Percentiles rank a stretch among this genome's conserved stretches.
Evolutionary conservation across 1,140 invertebrate species (phyloP).

Genomic region (Aphidius gifuensis): DNA sequence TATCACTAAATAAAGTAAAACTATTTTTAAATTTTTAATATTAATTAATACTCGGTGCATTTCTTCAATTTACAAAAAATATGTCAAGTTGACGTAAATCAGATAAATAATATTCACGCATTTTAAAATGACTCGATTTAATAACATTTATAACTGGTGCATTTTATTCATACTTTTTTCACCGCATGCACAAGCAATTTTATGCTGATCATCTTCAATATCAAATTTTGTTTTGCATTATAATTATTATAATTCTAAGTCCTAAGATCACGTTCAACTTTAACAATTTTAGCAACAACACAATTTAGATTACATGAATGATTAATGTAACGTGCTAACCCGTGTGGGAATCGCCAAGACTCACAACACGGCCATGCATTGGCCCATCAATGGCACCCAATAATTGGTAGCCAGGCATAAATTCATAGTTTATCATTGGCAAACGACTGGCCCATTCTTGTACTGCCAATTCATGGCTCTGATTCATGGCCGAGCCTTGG

Average conservation of each 20-base stretch:
- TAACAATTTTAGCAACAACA: slow-evolving; percentile 96
- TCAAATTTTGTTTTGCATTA: slow-evolving; percentile 98
- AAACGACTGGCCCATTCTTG: too few species aligned
- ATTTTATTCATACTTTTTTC: too few species aligned
- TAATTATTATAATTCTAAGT: slow-evolving; percentile 98
- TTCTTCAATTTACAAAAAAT: slow-evolving; percentile 76
- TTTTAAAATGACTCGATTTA: slow-evolving; percentile 54
- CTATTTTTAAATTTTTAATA: slow-evolving; percentile 55
- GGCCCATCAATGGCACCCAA: too few species aligned
- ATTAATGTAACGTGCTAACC: slow-evolving; percentile 98
- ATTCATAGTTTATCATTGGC: too few species aligned
- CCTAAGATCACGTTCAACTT: slow-evolving; percentile 94
- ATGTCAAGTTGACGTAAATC: slow-evolving; percentile 54
- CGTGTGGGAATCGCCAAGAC: too few species aligned
- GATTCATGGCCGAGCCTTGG: too few species aligned
- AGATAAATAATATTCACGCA: slow-evolving; percentile 70
- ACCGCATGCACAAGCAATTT: slow-evolving; percentile 98
- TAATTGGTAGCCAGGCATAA: too few species aligned
- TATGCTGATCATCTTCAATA: slow-evolving; percentile 97
- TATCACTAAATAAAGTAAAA: slow-evolving; percentile 72
- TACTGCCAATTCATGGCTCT: too few species aligned
- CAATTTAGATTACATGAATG: slow-evolving; percentile 99
- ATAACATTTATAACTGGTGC: slow-evolving; percentile 61
- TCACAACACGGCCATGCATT: too few species aligned
- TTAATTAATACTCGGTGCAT: slow-evolving; percentile 45